These are phyloP conservation scores for Anguilla pacifica DNA, from an alignment of 2,797 vertebrate genomes.

Conservation along the genomic window DNA sequence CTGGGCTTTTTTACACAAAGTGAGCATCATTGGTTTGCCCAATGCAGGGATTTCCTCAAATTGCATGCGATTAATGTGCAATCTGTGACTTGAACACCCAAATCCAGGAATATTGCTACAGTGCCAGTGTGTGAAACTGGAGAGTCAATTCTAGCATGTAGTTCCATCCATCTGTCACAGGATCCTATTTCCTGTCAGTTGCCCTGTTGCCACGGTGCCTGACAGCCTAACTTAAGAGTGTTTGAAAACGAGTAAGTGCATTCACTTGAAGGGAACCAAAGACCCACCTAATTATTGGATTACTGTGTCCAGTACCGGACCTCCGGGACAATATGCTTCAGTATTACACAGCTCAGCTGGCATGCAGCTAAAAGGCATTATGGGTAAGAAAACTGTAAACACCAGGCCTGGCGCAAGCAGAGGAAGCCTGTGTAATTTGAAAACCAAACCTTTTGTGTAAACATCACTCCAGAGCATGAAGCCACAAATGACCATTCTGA, in stretches of 20 bases:
- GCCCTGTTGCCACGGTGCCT: background rate
- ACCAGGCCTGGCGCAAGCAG: background rate
- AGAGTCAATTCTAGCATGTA: background rate
- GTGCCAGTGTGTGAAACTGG: background rate
- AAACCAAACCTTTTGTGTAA: constrained; percentile 7
- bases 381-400: background rate
- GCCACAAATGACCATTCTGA: background rate
- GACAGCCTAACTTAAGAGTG: background rate
- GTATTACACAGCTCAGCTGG: constrained; percentile 1
- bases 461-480: background rate
- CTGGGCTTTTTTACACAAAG: constrained; percentile 2
- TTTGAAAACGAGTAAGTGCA: constrained; percentile 5
- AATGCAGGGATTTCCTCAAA: background rate
- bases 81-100: background rate
- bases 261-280: constrained; percentile 8
- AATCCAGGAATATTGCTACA: background rate
- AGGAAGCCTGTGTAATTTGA: background rate
- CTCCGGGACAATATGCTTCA: constrained; percentile 10
- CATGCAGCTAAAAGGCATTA: background rate
- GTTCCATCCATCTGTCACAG: constrained; percentile 15
- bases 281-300: constrained; percentile 22
- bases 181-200: constrained; percentile 13
- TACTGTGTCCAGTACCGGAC: constrained; percentile 18
- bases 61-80: background rate
- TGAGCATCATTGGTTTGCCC: background rate